Evolutionary conservation across 2,797 vertebrate species (phyloP), one percentile per base, ranked within the genome.

Genomic region (Hafferia zeledoni): DNA sequence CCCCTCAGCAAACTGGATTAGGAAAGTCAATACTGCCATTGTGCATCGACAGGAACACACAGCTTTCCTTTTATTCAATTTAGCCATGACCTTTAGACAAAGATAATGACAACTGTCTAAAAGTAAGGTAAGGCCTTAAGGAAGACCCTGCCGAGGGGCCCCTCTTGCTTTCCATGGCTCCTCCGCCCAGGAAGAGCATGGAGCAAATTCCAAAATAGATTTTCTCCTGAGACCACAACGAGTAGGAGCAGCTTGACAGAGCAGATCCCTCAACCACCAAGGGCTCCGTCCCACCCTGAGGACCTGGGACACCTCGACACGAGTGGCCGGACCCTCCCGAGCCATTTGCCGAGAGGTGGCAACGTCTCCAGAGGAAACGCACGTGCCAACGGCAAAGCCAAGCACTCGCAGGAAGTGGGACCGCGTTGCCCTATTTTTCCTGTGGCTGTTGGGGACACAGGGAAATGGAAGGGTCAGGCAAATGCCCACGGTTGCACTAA

Each of bases 1-100:
- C 98, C 98, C 98, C 98, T 98, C 98, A 97, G 98, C 98, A 98
- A 98, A 98, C 98, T 98, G 98, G 98, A 98, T 98, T 98, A 98
- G 97, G 98, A 98, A 98, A 98, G 98, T 98, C 98, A 98, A 98
- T 98, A 98, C 98, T 93, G 98, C 97, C 98, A 98, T 98, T 98
- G 98, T 98, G 98, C 98, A 97, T 98, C 95, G 96, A 97, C 98
- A 98, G 98, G 98, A 98, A 98, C 98, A 98, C 98, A 98, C 97
- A 98, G 98, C 98, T 98, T 98, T 98, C 98, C 98, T 98, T 98
- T 98, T 98, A 98, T 98, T 98, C 98, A 98, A 98, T 98, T 98
- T 98, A 98, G 98, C 97, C 97, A 96, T 98, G 98, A 98, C 98
- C 98, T 98, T 98, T 98, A 98, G 97, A 98, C 98, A 98, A 98